These are phyloP conservation scores for Epizoanthus stellaris DNA, from an alignment of 92 coral and sea anemone species.

Conservation along the genomic window DNA sequence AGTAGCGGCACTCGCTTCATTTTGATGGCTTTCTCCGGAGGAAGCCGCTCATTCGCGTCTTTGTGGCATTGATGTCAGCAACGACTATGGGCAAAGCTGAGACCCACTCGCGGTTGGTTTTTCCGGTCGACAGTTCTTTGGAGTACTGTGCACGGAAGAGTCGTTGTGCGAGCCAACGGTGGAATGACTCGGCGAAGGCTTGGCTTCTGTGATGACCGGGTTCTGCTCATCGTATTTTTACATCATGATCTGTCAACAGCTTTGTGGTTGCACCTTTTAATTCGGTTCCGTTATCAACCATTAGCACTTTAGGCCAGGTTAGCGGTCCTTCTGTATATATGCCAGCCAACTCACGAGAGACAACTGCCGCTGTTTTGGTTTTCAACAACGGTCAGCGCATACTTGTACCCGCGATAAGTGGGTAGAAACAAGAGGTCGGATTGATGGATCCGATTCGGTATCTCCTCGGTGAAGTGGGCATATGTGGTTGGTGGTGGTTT, in stretches of 20 bases:
- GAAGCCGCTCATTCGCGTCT: not conserved
- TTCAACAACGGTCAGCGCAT: slow-evolving; percentile 38
- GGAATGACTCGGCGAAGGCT: slow-evolving; percentile 14
- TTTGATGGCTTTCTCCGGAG: slow-evolving; percentile 19
- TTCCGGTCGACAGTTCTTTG: slow-evolving; percentile 4
- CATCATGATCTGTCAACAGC: not conserved
- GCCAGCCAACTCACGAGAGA: not conserved
- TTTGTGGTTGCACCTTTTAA: slow-evolving; percentile 1
- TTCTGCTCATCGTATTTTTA: slow-evolving; percentile 23
- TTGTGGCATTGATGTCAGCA: not conserved
- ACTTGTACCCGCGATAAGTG: slow-evolving; percentile 13
- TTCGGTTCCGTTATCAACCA: slow-evolving; percentile 34
- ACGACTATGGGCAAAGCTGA: not conserved
- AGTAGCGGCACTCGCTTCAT: slow-evolving; percentile 6
- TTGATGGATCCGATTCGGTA: too few relatives aligned
- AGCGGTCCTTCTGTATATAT: slow-evolving; percentile 35
- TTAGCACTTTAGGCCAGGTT: slow-evolving; percentile 10
- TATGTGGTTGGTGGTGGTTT: too few relatives aligned
- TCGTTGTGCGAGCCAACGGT: slow-evolving; percentile 21
- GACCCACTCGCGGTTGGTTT: slow-evolving; percentile 23
- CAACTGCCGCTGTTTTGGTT: too few relatives aligned
- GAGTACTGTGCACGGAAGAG: slow-evolving; percentile 20
- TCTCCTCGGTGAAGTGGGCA: too few relatives aligned
- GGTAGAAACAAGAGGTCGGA: too few relatives aligned
- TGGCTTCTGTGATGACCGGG: not conserved